Evolutionary conservation across 1,140 invertebrate species (phyloP).

Genomic region (Drosophila punjabiensis): DNA sequence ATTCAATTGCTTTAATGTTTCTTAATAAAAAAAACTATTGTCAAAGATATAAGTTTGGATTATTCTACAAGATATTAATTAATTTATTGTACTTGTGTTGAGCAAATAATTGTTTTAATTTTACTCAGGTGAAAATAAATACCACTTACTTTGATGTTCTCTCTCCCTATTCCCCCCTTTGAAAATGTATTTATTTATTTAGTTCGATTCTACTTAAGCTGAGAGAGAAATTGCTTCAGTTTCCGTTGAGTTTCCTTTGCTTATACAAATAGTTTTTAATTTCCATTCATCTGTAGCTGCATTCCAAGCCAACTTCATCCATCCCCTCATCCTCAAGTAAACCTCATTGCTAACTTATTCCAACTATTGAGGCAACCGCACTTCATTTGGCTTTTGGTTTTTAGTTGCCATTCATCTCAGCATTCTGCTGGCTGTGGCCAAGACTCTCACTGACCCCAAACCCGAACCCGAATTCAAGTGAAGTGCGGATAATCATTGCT

Average conservation of each 20-base stretch:
- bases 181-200: constrained; percentile 14
- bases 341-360: constrained; percentile 36
- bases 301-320: constrained; percentile 6
- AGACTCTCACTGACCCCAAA: constrained; percentile 1
- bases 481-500: constrained; percentile 11
- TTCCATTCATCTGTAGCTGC: constrained; percentile 2
- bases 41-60: not conserved
- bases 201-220: constrained; percentile 13
- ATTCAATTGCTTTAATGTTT: not conserved
- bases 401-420: constrained; percentile 20
- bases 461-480: too few relatives aligned
- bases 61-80: not conserved
- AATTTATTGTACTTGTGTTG: not conserved
- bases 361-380: constrained; percentile 35
- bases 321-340: not conserved
- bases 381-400: constrained; percentile 42
- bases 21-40: not conserved
- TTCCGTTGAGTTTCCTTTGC: not conserved
- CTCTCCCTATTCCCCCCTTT: not conserved
- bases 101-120: not conserved
- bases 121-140: not conserved
- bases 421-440: constrained; percentile 13
- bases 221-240: constrained; percentile 10
- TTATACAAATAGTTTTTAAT: constrained; percentile 12
- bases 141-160: not conserved